Evolutionary conservation across 2,888 invertebrate species (phyloP), one percentile per base, ranked within the genome.

Genomic region (Harpalus rufipes): DNA sequence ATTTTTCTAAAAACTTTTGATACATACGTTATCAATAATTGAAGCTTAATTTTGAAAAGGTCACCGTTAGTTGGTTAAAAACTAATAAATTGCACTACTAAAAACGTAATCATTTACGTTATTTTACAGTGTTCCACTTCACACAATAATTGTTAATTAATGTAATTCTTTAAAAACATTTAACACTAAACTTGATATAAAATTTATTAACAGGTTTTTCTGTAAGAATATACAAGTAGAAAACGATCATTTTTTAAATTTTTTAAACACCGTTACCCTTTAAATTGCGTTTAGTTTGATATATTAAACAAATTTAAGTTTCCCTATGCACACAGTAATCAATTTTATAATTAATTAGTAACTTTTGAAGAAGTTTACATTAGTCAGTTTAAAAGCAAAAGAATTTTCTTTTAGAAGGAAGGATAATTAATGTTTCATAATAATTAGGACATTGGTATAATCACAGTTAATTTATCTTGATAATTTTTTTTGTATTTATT

Each of bases 361-460:
- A 68, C 18, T 18, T 25, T n/a, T 12, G 14, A 68, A 25, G n/a
- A 68, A 32, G 12, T 68, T 63, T 63, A 63, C 21, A 25, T 63
- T 61, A 21, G 61, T 25, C 63, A 63, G 25, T 63, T n/a, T 32
- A 68, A 68, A 68, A 14, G 68, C 25, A 68, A 68, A 68, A 68
- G 63, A 63, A 63, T n/a, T 21, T 63, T 68, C 7, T 8, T 68
- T 68, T 32, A 41, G 12, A 68, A 68, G 68, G 32, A 68, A 68
- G 39, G 68, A 68, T 68, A 68, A 68, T 14, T 39, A 68, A 39
- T 39, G 68, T 39, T 14, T 68, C 14, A 32, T 68, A 68, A 68
- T 41, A 32, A 32, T 32, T 32, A 32, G 32, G 32, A 68, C 39
- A 12, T 14, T 68, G 8, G 25, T 68, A 51, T 51, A 1, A 51